Conservation (phyloP, 2,113 vertebrate genomes). For the Corydoras maculifer region DNA sequence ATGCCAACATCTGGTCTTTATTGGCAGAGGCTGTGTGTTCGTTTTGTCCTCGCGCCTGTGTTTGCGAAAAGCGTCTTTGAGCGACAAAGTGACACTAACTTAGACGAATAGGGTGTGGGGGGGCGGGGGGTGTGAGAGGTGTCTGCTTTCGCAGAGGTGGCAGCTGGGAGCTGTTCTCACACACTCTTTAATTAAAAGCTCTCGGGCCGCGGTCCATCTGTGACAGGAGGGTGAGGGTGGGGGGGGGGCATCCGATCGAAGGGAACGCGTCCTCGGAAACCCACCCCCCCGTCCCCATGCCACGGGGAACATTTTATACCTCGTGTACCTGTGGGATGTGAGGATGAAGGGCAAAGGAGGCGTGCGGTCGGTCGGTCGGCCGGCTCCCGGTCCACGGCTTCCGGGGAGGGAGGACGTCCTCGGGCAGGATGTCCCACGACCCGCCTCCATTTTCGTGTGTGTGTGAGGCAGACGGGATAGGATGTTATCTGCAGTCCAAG, state of each 20-base stretch:
- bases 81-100: slow-evolving; percentile 57
- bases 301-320: slow-evolving; percentile 56
- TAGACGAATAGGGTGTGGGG: not conserved
- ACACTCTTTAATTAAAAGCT: slow-evolving; percentile 74
- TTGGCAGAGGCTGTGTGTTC: slow-evolving; percentile 48
- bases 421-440: slow-evolving; percentile 1
- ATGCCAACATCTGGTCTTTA: slow-evolving; percentile 45
- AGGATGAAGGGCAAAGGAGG: not conserved
- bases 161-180: slow-evolving; percentile 69
- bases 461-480: slow-evolving; percentile 20
- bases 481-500: slow-evolving; percentile 37
- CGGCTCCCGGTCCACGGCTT: not conserved
- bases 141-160: slow-evolving; percentile 61
- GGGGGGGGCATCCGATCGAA: slow-evolving; percentile 58
- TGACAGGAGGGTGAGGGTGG: slow-evolving; percentile 49
- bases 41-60: slow-evolving; percentile 53
- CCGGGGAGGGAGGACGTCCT: not conserved
- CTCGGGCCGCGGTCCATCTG: slow-evolving; percentile 65
- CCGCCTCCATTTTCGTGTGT: slow-evolving; percentile 15
- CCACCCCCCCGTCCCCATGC: slow-evolving; percentile 25
- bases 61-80: slow-evolving; percentile 61
- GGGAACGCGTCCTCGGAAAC: slow-evolving; percentile 51
- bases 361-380: not conserved
- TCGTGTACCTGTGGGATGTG: slow-evolving; percentile 36
- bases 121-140: slow-evolving; percentile 43